phyloP scores from a whole-genome alignment of 2,888 invertebrate species.

The Tetramorium bicarinatum region DNA sequence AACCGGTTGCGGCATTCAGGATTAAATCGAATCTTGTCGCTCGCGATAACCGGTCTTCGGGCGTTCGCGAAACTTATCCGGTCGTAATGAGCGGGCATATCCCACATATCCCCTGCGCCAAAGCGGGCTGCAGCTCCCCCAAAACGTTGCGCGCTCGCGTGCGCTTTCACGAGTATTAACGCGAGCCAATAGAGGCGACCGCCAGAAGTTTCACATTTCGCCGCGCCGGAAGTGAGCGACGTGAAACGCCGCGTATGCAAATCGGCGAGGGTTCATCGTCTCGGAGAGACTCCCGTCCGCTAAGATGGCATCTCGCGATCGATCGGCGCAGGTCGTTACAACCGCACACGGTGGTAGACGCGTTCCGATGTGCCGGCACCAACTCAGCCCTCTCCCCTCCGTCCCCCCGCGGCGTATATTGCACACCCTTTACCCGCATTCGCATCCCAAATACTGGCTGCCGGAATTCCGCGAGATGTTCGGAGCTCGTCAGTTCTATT shows the following conservation, averaged over 20 bases:
- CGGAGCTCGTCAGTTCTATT: conserved; percentile 53
- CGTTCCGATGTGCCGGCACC: conserved; percentile 41
- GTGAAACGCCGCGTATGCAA: conserved; percentile 56
- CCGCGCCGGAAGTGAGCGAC: conserved; percentile 44
- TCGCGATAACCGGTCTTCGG: background rate
- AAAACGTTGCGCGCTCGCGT: background rate
- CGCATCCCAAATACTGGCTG: conserved; percentile 44
- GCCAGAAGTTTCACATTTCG: conserved; percentile 40
- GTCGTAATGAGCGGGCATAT: conserved; percentile 7
- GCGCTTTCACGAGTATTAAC: conserved; percentile 29
- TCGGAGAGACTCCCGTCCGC: conserved; percentile 40
- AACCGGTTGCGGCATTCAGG: conserved; percentile 2
- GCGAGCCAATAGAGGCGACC: conserved; percentile 29
- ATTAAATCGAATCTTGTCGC: conserved; percentile 36
- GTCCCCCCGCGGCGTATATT: conserved; percentile 38
- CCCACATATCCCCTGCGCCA: background rate
- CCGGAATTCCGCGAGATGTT: conserved; percentile 66
- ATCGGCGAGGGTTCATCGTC: conserved; percentile 64
- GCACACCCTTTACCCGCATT: conserved; percentile 61
- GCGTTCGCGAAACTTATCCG: conserved; percentile 18
- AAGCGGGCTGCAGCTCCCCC: background rate
- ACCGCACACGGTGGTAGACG: conserved; percentile 42
- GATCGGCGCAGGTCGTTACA: conserved; percentile 58
- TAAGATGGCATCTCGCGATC: conserved; percentile 60
- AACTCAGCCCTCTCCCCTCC: no score